Base-by-base conservation (phyloP, 2,888 invertebrate species). In the Ferdinandea cuprea region DNA sequence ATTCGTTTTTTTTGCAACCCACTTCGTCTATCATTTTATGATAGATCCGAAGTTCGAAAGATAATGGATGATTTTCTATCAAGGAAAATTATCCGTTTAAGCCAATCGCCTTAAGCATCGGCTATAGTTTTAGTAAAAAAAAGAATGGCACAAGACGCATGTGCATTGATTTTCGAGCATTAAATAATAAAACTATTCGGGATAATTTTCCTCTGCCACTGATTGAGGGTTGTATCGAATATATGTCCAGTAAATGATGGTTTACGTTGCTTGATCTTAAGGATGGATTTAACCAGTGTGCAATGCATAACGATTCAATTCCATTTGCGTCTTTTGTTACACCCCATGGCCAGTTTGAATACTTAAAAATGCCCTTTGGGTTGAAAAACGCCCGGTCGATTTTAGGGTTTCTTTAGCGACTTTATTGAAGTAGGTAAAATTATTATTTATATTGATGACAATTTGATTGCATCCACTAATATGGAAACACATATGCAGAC, bases 31-130 rank as follows among this genome's bases (percentile, higher is more conserved):
- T 52, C 52, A 9, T 52, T 44, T 42, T 42, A 61, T 8, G 50
- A 59, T 42, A 15, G 40, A 52, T 5, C n/a, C 1, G 32, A 42
- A 7, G 30, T 59, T 15, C 28, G n/a, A 9, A 59, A 15, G 9
- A 61, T 54, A 8, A 54, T 25, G 2, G 11, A 61, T 44, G 72
- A 72, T n/a, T 25, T 54, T 3, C 2, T 72, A 17, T 25, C 35
- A 3, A 44, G 35, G 13, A 19, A 30, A 1, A 58, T 61, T 52
- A 52, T 72, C 25, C 30, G 42, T 7, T 52, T 42, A 15, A 72
- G 72, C 17, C 59, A 59, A 30, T 71, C 71, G 9, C 59, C 71
- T 13, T 42, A 71, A 13, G 59, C 71, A 7, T 71, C 71, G 9
- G 42, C 40, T n/a, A 61, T 72, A 2, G 61, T 61, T 5, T 44